These are phyloP conservation scores for Tenebrosternarchus preto DNA, from an alignment of 2,113 vertebrate genomes.

Conservation along the genomic window DNA sequence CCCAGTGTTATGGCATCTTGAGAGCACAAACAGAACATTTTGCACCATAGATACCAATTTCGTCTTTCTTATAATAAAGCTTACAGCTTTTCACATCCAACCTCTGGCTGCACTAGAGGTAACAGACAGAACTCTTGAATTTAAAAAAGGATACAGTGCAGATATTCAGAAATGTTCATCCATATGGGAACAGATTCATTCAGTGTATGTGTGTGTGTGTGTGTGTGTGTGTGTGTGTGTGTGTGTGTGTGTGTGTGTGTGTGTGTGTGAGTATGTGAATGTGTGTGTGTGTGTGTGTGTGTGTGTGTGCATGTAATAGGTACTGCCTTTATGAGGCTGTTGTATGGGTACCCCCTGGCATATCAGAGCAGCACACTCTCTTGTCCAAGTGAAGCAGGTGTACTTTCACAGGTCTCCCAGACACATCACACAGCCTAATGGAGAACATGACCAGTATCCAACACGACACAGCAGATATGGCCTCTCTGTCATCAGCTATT, in stretches of 20 bases:
- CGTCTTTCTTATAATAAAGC: too few relatives aligned
- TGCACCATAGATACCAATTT: too few relatives aligned
- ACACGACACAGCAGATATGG: slow-evolving; percentile 30
- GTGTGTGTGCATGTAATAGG: slow-evolving; percentile 36
- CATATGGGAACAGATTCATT: not conserved
- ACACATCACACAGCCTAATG: slow-evolving; percentile 47
- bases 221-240: not conserved
- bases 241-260: not conserved
- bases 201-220: too few relatives aligned
- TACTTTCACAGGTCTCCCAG: slow-evolving; percentile 53
- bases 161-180: not conserved
- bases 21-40: too few relatives aligned
- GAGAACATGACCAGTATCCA: slow-evolving; percentile 43
- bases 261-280: not conserved
- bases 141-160: too few relatives aligned
- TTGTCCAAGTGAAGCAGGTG: slow-evolving; percentile 53
- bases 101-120: not conserved
- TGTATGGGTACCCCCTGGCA: slow-evolving; percentile 26
- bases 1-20: too few relatives aligned
- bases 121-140: not conserved
- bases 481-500: slow-evolving; percentile 30
- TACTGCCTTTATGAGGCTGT: slow-evolving; percentile 39
- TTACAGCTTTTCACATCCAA: too few relatives aligned
- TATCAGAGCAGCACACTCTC: slow-evolving; percentile 34
- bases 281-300: not conserved